Base-by-base conservation (phyloP, 2,888 invertebrate species). In the Lamproptera curius region DNA sequence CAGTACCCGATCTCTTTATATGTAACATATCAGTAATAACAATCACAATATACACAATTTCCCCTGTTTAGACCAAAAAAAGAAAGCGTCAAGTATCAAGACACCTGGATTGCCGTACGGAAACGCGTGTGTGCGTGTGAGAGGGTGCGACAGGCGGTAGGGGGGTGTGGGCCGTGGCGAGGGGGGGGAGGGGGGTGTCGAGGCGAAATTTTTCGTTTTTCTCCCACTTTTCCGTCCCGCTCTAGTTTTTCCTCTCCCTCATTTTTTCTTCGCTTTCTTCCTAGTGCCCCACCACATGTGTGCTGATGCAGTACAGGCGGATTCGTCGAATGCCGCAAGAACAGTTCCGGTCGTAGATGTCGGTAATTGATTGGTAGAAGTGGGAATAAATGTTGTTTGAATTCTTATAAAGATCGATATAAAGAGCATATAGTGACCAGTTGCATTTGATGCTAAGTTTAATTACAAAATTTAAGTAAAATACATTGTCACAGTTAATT, bases 191-290 rank as follows among this genome's bases (percentile, higher is more conserved):
- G 69, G 70, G 66, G 58, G 57, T 70, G 66, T 69, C 2, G 28
- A 5, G 81, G 78, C 73, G 80, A 84, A 86, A 87, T 85, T 87
- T 87, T 87, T 87, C 86, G 86, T 86, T 86, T 87, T 87, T 87
- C 87, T 78, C 86, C 86, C 83, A 85, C 85, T 85, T 86, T 85
- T 84, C 85, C 82, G 83, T 87, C 87, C 84, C 77, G 81, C 81
- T 87, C 87, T 87, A 85, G 86, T 87, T 87, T 86, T 87, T 85
- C 84, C 72, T 83, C 86, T 86, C 86, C 84, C 86, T 87, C 86
- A 79, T 86, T 87, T 87, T 87, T 86, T 86, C 84, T 85, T 86
- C 79, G 77, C 76, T 85, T 83, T 82, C 81, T 86, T 87, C 87
- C 86, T 87, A 83, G 84, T 84, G 78, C 84, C 85, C 85, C 84